Base-by-base conservation (phyloP, 2,797 vertebrate genomes). In the Squalus acanthias region DNA sequence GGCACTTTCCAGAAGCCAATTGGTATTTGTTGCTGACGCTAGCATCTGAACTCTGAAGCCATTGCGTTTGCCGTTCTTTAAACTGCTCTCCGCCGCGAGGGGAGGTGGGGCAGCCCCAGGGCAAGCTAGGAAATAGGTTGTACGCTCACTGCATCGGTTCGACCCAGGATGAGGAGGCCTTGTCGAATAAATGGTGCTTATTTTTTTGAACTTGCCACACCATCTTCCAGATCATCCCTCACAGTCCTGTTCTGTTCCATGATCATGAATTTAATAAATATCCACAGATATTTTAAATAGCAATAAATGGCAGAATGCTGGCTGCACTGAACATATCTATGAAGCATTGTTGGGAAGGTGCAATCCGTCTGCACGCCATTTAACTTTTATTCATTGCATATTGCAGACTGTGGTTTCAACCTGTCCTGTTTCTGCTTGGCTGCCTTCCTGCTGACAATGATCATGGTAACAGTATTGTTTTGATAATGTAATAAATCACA, bases 401-500 rank as follows among this genome's bases (percentile, higher is more conserved):
- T 39, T 46, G n/a, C n/a, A 39, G 13, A 24, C 65, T 46, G 65
- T 93, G 63, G 17, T 93, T 91, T 93, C 20, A 67, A 67, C n/a
- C 91, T 93, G 91, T 22, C n/a, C 91, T 46, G 22, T 93, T 93
- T 93, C 63, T 46, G 91, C 65, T 69, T 24, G n/a, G 65, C n/a
- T 93, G 60, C 89, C 33, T 65, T 92, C 67, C 60, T 92, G 29
- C 60, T 67, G 33, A n/a, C 63, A 92, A 92, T 92, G 89, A 92
- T 92, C 89, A 65, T 39, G 29, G 60, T 65, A 67, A n/a, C 60
- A 92, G 89, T 79, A 39, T n/a, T n/a, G 79, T 69, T 93, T 33
- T 46, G 65, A 93, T 93, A 93, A 93, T 93, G 63, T 46, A 39
- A 93, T 93, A 93, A 93, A 93, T 93, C 91, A 69, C 20, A 93